Conservation (phyloP, 2,797 vertebrate species). For the Esox lucius region DNA sequence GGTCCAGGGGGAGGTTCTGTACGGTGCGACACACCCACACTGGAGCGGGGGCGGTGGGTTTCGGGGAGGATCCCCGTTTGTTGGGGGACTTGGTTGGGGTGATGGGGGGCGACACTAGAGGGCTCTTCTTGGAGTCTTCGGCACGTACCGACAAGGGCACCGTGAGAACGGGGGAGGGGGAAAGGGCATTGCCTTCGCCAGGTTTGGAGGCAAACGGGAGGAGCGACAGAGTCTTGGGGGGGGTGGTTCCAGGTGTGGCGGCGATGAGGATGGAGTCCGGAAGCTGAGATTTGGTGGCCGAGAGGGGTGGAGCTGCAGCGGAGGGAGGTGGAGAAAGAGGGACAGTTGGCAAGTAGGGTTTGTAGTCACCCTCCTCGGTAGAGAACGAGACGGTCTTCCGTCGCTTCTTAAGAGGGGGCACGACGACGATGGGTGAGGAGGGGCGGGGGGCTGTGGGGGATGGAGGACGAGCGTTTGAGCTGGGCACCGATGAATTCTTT, state of each 20-base stretch:
- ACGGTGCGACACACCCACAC: conserved; percentile 81
- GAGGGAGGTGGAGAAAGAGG: conserved; percentile 47
- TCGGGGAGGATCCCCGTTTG: conserved; percentile 59
- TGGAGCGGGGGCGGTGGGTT: conserved; percentile 44
- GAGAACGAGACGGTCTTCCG: conserved; percentile 91
- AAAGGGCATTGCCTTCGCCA: conserved; percentile 68
- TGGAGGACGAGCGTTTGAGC: conserved; percentile 46
- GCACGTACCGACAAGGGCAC: conserved; percentile 57
- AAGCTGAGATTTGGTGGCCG: conserved; percentile 50
- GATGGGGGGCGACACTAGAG: conserved; percentile 47
- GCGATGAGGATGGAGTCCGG: conserved; percentile 52
- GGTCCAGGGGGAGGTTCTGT: conserved; percentile 88
- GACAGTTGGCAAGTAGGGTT: conserved; percentile 29
- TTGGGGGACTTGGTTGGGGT: conserved; percentile 58
- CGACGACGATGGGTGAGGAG: conserved; percentile 80
- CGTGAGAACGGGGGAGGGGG: conserved; percentile 55
- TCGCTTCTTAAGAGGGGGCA: conserved; percentile 90
- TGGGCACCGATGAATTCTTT: conserved; percentile 21
- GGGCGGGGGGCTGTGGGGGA: conserved; percentile 73
- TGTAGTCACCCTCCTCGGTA: conserved; percentile 71
- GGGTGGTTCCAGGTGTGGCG: conserved; percentile 16
- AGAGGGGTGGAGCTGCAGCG: conserved; percentile 46
- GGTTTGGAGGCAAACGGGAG: conserved; percentile 72
- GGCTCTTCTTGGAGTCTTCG: conserved; percentile 25
- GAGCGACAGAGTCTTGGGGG: conserved; percentile 68